phyloP scores from a whole-genome alignment of 1,140 invertebrate species.

The Drosophila kohkoa region DNA sequence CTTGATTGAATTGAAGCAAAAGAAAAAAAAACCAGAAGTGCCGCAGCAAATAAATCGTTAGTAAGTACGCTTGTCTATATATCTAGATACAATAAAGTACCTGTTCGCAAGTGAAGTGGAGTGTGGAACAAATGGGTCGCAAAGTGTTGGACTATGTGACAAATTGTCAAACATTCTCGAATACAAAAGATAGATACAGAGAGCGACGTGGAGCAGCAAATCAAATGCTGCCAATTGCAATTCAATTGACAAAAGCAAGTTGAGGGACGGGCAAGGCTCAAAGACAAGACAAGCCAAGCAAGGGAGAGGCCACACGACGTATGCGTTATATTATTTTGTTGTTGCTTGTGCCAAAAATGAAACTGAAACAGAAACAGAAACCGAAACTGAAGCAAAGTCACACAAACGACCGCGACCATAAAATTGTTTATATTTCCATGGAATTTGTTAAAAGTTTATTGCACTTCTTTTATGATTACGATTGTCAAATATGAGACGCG shows the following conservation, averaged over 20 bases:
- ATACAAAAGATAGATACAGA: constrained; percentile 9
- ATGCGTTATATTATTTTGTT: constrained; percentile 45
- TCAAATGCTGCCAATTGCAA: constrained; percentile 64
- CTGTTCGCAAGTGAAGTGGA: constrained; percentile 45
- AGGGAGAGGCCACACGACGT: constrained; percentile 72
- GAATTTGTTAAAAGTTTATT: constrained; percentile 74
- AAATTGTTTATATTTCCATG: constrained; percentile 69
- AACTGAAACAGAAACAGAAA: constrained; percentile 24
- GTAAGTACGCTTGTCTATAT: constrained; percentile 53
- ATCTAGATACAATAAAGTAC: constrained; percentile 28
- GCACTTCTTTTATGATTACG: constrained; percentile 58
- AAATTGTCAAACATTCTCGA: constrained; percentile 77
- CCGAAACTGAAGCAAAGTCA: constrained; percentile 44
- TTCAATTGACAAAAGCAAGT: constrained; percentile 66
- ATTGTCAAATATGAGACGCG: constrained; percentile 32
- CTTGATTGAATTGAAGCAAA: constrained; percentile 64
- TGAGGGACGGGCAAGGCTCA: constrained; percentile 71
- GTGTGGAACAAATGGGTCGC: constrained; percentile 77
- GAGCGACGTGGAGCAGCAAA: constrained; percentile 1
- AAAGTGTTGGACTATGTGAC: constrained; percentile 64
- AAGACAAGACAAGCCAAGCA: constrained; percentile 39
- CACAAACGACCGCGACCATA: constrained; percentile 51
- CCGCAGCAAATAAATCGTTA: constrained; percentile 76
- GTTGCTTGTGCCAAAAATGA: constrained; percentile 11
- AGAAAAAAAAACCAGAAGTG: constrained; percentile 68